phyloP scores from a whole-genome alignment of 2,113 vertebrate genomes.

The Microcebus tavaratra region DNA sequence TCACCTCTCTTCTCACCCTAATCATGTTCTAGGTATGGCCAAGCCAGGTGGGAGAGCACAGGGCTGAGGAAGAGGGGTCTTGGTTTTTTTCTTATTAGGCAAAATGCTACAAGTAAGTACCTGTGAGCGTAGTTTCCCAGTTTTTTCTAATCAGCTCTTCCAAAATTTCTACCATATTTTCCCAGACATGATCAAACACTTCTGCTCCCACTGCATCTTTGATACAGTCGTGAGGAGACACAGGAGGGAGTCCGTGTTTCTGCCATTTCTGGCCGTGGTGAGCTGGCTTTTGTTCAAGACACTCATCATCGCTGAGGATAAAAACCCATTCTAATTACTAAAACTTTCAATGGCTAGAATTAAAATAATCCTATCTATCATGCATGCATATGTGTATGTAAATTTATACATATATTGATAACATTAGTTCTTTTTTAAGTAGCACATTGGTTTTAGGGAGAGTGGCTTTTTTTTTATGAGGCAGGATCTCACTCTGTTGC shows the following conservation, averaged over 20 bases:
- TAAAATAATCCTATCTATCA: neutral
- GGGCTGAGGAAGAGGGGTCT: neutral
- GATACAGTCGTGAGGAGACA: slow-evolving; percentile 89
- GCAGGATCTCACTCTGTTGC: too few species aligned
- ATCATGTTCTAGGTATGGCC: neutral
- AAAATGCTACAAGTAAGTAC: slow-evolving; percentile 72
- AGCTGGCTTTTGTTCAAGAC: slow-evolving; percentile 79
- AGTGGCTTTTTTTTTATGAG: too few species aligned
- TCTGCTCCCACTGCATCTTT: slow-evolving; percentile 86
- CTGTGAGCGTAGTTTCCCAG: slow-evolving; percentile 83
- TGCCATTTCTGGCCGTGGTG: slow-evolving; percentile 60
- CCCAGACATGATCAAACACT: slow-evolving; percentile 89
- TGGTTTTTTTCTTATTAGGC: neutral
- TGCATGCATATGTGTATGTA: neutral
- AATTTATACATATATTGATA: neutral
- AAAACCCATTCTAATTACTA: slow-evolving; percentile 69
- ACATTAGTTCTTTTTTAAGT: neutral
- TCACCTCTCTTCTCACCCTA: neutral
- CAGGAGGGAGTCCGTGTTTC: slow-evolving; percentile 85
- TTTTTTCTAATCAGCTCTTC: slow-evolving; percentile 85
- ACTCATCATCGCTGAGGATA: slow-evolving; percentile 84
- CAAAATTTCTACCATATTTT: slow-evolving; percentile 80
- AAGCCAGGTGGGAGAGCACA: rapidly evolving
- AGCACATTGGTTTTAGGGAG: neutral
- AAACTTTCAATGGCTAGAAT: neutral